Percentiles rank a stretch among this genome's conserved stretches.
Evolutionary conservation across 37 sponge, comb jelly and placozoan genomes (phyloP).

Genomic region (Aphrocallistes beatrix): DNA sequence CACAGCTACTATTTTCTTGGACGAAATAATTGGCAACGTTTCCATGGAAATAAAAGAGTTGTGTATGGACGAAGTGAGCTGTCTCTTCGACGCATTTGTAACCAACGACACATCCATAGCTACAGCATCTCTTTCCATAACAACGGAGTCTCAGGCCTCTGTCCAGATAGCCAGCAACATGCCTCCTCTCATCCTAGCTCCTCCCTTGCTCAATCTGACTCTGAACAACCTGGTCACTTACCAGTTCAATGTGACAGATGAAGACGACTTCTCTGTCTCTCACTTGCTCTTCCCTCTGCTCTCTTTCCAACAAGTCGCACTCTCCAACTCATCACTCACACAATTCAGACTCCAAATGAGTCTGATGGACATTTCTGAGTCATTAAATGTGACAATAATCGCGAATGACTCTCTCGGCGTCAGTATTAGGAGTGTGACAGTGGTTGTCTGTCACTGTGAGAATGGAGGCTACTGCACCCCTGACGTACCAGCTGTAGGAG

Average conservation of each 20-base stretch:
- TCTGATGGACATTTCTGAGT: not conserved
- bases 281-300: not conserved
- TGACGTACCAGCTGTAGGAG: not conserved
- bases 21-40: not conserved
- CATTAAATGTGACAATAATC: not conserved
- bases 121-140: not conserved
- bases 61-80: not conserved
- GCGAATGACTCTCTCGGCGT: not conserved
- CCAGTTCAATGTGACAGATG: not conserved
- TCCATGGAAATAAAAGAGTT: not conserved
- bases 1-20: not conserved
- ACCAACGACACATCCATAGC: constrained; percentile 1
- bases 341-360: not conserved
- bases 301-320: not conserved
- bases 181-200: not conserved
- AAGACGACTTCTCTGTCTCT: not conserved
- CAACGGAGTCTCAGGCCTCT: not conserved
- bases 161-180: not conserved
- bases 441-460: not conserved
- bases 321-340: not conserved
- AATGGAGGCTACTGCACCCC: not conserved
- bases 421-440: not conserved
- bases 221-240: constrained; percentile 15
- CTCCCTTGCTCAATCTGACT: not conserved
- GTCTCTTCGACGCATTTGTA: not conserved